Evolutionary conservation across 2,888 invertebrate species (phyloP).

Genomic region (Allacma fusca): DNA sequence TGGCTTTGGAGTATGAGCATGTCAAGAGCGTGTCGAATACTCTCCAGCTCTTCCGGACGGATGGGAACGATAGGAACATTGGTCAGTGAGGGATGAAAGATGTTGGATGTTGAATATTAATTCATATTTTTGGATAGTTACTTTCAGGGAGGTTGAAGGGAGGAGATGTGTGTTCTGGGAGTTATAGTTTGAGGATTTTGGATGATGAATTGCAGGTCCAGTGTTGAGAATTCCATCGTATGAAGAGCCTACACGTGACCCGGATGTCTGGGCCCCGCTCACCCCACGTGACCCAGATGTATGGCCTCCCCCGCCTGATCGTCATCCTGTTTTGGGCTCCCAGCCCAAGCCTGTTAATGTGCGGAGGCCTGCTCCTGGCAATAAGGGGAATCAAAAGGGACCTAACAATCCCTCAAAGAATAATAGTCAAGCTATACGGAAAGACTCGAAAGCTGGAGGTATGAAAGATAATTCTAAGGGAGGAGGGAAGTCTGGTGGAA

Average conservation of each 20-base stretch:
- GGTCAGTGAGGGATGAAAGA: constrained; percentile 50
- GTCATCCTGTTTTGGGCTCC: constrained; percentile 78
- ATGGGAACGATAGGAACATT: constrained; percentile 64
- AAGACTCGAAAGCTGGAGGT: constrained; percentile 37
- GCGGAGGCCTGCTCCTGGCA: constrained; percentile 37
- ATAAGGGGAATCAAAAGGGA: constrained; percentile 32
- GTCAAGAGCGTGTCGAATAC: constrained; percentile 83
- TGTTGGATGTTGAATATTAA: too few relatives aligned
- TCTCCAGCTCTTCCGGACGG: constrained; percentile 78
- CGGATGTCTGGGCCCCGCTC: constrained; percentile 76
- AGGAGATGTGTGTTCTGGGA: too few relatives aligned
- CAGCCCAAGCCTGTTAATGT: constrained; percentile 46
- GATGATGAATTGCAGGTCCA: constrained; percentile 59
- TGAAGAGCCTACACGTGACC: constrained; percentile 77
- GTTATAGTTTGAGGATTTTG: too few relatives aligned
- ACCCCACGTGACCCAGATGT: constrained; percentile 71
- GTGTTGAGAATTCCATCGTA: constrained; percentile 63
- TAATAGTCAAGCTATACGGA: constrained; percentile 27
- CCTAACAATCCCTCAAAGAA: constrained; percentile 19
- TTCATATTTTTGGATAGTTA: too few relatives aligned
- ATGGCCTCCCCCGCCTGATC: constrained; percentile 67
- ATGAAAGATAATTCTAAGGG: constrained; percentile 23
- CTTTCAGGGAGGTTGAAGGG: too few relatives aligned
- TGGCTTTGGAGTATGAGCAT: constrained; percentile 88
- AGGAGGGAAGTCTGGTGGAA: constrained; percentile 3